Conservation (phyloP, 2,888 invertebrate species). For the Mesorhabditis belari region DNA sequence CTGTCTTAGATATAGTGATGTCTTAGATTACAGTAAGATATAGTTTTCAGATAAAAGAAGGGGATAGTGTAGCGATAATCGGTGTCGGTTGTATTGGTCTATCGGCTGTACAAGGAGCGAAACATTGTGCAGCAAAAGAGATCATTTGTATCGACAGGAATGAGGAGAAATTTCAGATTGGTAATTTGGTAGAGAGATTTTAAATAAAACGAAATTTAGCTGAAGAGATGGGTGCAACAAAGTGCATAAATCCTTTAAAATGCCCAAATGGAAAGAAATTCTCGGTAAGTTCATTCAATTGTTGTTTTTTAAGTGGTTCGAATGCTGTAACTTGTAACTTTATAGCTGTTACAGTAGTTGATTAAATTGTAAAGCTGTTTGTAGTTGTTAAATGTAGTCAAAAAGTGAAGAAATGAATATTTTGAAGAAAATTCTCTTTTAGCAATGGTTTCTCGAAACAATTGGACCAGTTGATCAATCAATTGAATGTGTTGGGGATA, state of each 20-base stretch:
- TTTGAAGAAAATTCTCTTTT: too few relatives aligned
- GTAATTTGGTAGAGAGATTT: background rate
- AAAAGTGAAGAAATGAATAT: too few relatives aligned
- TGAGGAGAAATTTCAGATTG: background rate
- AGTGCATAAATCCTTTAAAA: background rate
- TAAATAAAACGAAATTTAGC: background rate
- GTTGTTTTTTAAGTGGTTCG: too few relatives aligned
- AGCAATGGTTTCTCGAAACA: background rate
- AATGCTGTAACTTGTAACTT: too few relatives aligned
- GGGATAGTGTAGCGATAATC: background rate
- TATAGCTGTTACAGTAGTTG: too few relatives aligned
- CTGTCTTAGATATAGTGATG: too few relatives aligned
- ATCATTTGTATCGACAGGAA: background rate
- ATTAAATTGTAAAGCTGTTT: too few relatives aligned
- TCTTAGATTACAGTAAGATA: background rate
- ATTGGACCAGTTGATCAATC: background rate
- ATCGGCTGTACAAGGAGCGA: background rate
- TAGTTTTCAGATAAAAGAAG: background rate
- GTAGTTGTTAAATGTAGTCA: too few relatives aligned
- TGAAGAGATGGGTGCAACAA: background rate
- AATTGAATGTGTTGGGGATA: background rate
- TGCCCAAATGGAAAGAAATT: background rate
- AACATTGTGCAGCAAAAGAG: background rate
- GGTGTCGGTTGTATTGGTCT: background rate
- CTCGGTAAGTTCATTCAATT: too few relatives aligned